phyloP scores from a whole-genome alignment of 2,888 invertebrate genomes.

The Notocelia uddmanniana region DNA sequence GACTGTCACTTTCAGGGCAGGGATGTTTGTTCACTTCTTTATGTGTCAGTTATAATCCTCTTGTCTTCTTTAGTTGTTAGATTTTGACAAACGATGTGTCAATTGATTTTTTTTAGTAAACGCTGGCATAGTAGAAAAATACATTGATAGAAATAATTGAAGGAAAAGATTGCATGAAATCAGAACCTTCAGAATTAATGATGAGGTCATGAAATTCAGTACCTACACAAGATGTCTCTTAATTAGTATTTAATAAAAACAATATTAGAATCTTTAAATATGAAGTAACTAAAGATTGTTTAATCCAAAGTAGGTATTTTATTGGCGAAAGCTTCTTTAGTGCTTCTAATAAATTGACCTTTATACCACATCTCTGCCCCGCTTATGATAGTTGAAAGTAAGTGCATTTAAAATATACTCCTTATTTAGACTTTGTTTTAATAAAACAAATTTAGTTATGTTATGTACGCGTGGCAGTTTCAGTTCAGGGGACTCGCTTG shows the following conservation, averaged over 20 bases:
- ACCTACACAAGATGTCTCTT: neutral
- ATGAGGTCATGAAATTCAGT: neutral
- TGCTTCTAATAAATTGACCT: too few species aligned
- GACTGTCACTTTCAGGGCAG: constrained; percentile 21
- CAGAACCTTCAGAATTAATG: neutral
- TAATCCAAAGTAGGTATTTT: neutral
- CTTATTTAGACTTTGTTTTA: too few species aligned
- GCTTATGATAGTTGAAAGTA: too few species aligned
- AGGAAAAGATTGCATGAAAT: neutral
- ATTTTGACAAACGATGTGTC: constrained; percentile 6
- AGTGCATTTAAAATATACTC: too few species aligned
- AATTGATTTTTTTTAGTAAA: neutral
- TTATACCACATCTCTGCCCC: too few species aligned
- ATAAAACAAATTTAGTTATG: too few species aligned
- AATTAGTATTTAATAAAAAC: neutral
- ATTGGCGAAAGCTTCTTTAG: neutral
- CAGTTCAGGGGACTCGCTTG: neutral
- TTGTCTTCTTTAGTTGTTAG: neutral
- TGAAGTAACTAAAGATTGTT: neutral
- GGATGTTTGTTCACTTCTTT: constrained; percentile 26
- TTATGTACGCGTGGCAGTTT: too few species aligned
- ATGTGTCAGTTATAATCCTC: constrained; percentile 16
- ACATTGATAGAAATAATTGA: neutral
- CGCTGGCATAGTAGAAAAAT: neutral
- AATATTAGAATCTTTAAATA: neutral